Conservation (phyloP, 1,140 invertebrate species). For the Meloidogyne exigua region DNA sequence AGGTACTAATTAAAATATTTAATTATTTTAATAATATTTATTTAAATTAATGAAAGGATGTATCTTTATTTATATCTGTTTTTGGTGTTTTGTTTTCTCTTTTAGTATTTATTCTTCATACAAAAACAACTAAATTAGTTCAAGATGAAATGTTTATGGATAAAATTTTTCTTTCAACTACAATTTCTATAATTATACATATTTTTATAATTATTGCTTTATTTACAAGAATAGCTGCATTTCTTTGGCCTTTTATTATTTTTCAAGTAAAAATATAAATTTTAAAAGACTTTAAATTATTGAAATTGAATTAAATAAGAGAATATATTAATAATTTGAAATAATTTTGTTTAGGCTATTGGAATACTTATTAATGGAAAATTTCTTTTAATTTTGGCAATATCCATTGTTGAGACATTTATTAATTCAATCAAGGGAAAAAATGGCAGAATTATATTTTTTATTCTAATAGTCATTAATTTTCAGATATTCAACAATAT, state of each 20-base stretch:
- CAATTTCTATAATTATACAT: not conserved
- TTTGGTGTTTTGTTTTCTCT: not conserved
- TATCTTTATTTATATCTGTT: not conserved
- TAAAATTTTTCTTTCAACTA: not conserved
- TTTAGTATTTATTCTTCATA: not conserved
- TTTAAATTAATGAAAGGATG: not conserved
- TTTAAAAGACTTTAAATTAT: not conserved
- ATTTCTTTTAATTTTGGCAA: slow-evolving; percentile 2
- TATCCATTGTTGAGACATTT: not conserved
- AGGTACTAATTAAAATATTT: not conserved
- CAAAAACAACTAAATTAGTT: not conserved
- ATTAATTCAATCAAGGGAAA: not conserved
- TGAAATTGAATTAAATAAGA: not conserved
- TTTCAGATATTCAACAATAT: not conserved
- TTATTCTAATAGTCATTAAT: not conserved
- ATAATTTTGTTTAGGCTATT: not conserved
- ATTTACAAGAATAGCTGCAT: not conserved
- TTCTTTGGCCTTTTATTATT: not conserved
- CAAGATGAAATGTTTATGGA: not conserved
- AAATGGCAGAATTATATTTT: not conserved
- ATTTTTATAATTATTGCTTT: slow-evolving; percentile 5
- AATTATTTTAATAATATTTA: not conserved
- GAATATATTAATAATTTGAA: not conserved
- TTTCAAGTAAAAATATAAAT: not conserved
- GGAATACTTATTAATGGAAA: not conserved